Evolutionary conservation across 2,113 vertebrate species (phyloP), one percentile per base, ranked within the genome.

Genomic region (Caracal caracal): DNA sequence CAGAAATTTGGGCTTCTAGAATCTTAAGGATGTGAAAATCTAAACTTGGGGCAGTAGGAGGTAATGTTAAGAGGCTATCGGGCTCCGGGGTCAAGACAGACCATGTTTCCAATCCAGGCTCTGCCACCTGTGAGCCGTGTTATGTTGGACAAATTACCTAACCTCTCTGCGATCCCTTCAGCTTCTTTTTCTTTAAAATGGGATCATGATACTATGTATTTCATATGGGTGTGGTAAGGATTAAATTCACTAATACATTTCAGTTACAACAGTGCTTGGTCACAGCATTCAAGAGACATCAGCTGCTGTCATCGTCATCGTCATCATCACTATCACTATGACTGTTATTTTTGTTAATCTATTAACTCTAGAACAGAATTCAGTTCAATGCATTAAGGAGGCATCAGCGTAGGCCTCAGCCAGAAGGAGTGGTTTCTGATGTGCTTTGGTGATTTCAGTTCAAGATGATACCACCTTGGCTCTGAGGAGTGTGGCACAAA

Each of bases 141-240:
- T 89, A 37, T 47, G 0, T 79, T 79, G 20, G n/a, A 75, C 66
- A 89, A 63, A 24, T 89, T 94, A 73, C 0, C 37, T 88, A 28
- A 91, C 16, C 15, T 86, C 71, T 53, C 28, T 83, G 11, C 40
- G 28, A 56, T 89, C 76, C 73, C 37, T 96, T 93, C 17, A 71
- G 28, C n/a, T 93, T 92, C 33, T 24, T 93, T 56, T 68, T 78
- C 26, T 68, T 93, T 68, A 82, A 95, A 95, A 93, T 43, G 5
- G 33, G 51, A 70, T 86, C 28, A 37, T 79, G 35, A 20, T 89
- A 93, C 61, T 91, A 28, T 10, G 19, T 82, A 68, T 91, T 89
- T 93, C 51, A 70, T 43, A n/a, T 5, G 19, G 9, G 65, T 70
- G 2, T 95, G 15, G 5, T 56, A 90, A 73, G 22, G 30, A 49